phyloP scores from a whole-genome alignment of 2,113 vertebrate genomes.

The Neogale vison region DNA sequence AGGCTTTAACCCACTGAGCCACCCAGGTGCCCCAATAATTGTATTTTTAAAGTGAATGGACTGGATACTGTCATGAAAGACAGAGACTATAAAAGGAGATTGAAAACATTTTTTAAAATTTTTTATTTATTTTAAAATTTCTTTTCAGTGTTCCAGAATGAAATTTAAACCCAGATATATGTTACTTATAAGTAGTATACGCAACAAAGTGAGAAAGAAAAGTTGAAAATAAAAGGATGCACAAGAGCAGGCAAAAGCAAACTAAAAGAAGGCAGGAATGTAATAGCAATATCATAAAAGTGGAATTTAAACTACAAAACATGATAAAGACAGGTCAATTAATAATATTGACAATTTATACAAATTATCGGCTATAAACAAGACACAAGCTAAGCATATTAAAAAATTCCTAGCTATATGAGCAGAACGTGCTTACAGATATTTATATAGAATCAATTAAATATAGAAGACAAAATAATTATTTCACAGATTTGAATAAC shows the following conservation, averaged over 20 bases:
- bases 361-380: not conserved
- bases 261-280: not conserved
- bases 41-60: not conserved
- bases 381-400: not conserved
- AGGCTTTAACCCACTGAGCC: no score
- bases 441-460: not conserved
- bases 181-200: not conserved
- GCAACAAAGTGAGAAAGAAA: not conserved
- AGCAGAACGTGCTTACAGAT: not conserved
- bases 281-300: not conserved
- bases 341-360: not conserved
- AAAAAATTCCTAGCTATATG: not conserved
- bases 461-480: not conserved
- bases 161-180: not conserved
- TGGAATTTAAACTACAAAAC: not conserved
- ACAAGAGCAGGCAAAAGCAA: not conserved
- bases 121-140: no score
- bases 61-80: not conserved
- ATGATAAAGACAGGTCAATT: not conserved
- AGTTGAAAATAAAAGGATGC: not conserved
- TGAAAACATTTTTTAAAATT: not conserved
- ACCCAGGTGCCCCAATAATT: not conserved
- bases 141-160: no score
- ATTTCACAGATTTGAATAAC: not conserved
- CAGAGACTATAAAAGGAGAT: not conserved